phyloP scores from a whole-genome alignment of 2,888 invertebrate species.

The Odontothrips loti region DNA sequence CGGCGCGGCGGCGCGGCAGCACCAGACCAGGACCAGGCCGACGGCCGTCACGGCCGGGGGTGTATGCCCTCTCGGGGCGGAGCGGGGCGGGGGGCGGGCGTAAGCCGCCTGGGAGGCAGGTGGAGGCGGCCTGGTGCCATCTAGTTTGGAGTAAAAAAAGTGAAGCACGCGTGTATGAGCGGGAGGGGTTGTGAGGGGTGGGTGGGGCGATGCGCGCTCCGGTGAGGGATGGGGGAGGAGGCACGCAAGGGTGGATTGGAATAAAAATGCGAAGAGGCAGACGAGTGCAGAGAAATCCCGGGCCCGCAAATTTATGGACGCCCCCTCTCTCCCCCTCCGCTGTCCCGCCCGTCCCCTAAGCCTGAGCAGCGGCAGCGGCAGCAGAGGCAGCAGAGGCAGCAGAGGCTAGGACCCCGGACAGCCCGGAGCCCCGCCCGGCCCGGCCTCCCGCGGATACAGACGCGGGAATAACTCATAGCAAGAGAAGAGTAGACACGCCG shows the following conservation, averaged over 20 bases:
- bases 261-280: slow-evolving; percentile 9
- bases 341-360: not conserved
- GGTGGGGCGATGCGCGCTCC: not conserved
- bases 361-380: not conserved
- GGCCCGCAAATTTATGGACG: not conserved
- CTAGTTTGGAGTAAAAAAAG: slow-evolving; percentile 14
- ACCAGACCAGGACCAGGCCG: no score
- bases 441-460: slow-evolving; percentile 1
- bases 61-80: slow-evolving; percentile 15
- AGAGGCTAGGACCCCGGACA: not conserved
- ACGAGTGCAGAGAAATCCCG: slow-evolving; percentile 2
- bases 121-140: not conserved
- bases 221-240: not conserved
- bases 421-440: not conserved
- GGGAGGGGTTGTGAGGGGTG: not conserved
- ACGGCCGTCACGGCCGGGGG: not conserved
- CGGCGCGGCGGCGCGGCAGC: not conserved
- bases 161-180: slow-evolving; percentile 1
- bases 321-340: not conserved
- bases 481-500: slow-evolving; percentile 24
- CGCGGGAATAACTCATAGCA: slow-evolving; percentile 22
- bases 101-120: not conserved
- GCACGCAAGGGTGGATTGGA: not conserved
- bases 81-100: not conserved
- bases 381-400: not conserved